A percentile compares a stretch with the other conserved stretches of the same genome.
These are phyloP conservation scores for Pangasianodon hypophthalmus DNA, from an alignment of 2,113 vertebrate genomes.

Conservation along the genomic window DNA sequence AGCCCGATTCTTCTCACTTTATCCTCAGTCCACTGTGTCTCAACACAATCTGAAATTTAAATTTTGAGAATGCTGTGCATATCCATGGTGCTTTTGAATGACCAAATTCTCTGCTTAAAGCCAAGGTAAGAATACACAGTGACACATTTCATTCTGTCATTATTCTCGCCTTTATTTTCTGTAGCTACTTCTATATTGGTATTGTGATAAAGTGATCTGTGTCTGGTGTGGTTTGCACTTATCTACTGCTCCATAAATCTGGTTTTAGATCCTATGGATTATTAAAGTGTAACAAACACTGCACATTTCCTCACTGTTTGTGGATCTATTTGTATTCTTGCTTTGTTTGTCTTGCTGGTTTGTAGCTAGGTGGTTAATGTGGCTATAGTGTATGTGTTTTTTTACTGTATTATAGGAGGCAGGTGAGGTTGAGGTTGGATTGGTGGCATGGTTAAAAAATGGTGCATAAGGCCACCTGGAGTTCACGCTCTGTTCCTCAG, in stretches of 20 bases:
- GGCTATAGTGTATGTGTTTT: neutral
- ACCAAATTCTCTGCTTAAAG: neutral
- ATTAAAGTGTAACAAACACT: neutral
- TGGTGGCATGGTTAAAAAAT: conserved; percentile 21
- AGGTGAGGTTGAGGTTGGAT: neutral
- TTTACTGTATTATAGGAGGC: conserved; percentile 13
- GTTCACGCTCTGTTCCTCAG: conserved; percentile 15
- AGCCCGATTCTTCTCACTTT: neutral
- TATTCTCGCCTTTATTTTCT: neutral
- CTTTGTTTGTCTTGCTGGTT: neutral
- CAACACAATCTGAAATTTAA: neutral
- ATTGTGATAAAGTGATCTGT: neutral
- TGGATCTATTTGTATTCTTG: neutral
- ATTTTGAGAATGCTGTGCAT: neutral
- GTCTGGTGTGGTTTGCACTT: neutral
- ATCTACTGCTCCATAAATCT: neutral
- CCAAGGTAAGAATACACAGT: conserved; percentile 3
- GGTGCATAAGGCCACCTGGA: conserved; percentile 24
- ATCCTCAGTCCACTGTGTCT: neutral
- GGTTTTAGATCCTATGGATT: neutral
- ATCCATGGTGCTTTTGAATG: neutral
- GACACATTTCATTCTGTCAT: neutral
- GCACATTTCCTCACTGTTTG: neutral
- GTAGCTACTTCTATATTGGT: neutral
- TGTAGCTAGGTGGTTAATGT: neutral